A percentile compares a stretch with the other conserved stretches of the same genome.
phyloP scores from a whole-genome alignment of 2,888 invertebrate species.

The Lysandra coridon region DNA sequence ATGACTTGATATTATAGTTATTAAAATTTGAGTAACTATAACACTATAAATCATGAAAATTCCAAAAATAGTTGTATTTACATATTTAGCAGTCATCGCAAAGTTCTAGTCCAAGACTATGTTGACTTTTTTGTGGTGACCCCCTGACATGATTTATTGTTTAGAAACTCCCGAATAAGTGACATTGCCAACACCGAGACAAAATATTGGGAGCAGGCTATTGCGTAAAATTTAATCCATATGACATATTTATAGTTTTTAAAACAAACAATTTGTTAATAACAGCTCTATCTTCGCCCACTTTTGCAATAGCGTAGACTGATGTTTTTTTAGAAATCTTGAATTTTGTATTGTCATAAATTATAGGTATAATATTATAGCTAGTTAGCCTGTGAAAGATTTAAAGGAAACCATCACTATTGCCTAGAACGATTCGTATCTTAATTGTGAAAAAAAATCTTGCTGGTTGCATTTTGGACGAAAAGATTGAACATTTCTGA shows the following conservation, averaged over 20 bases:
- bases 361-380: neutral
- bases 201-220: slow-evolving; percentile 18
- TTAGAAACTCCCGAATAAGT: neutral
- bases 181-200: slow-evolving; percentile 23
- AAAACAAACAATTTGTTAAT: slow-evolving; percentile 10
- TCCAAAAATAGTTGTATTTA: neutral
- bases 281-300: slow-evolving; percentile 2
- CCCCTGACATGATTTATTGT: neutral
- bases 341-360: neutral
- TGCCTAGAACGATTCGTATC: neutral
- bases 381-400: neutral
- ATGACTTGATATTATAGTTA: too few species aligned
- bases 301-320: neutral
- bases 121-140: neutral
- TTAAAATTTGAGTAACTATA: too few species aligned
- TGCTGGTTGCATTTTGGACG: too few species aligned
- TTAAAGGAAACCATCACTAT: neutral
- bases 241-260: slow-evolving; percentile 2
- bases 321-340: neutral
- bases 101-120: neutral
- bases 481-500: too few species aligned
- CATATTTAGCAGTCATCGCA: neutral
- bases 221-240: slow-evolving; percentile 8
- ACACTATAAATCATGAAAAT: too few species aligned
- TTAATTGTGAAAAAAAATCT: too few species aligned